These are phyloP conservation scores for Salpingus planirostris DNA, from an alignment of 2,888 invertebrate genomes.

Conservation along the genomic window DNA sequence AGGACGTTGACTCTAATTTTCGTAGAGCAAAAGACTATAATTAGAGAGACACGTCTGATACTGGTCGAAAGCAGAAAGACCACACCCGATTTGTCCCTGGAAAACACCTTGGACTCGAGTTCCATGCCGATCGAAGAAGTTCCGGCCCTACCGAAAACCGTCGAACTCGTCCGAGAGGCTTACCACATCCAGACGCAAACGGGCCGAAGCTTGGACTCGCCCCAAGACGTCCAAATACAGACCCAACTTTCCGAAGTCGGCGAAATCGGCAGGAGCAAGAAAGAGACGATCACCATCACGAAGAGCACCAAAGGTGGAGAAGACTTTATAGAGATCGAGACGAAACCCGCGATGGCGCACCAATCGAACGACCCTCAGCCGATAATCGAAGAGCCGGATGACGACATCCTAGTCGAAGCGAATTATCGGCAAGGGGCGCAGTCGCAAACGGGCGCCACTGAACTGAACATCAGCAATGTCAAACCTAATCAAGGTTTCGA, in stretches of 20 bases:
- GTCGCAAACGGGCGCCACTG: constrained; percentile 48
- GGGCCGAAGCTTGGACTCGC: constrained; percentile 49
- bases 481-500: constrained; percentile 66
- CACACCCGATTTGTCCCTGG: constrained; percentile 44
- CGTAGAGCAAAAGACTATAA: constrained; percentile 52
- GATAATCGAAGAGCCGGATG: constrained; percentile 46
- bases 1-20: constrained; percentile 49
- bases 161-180: constrained; percentile 23
- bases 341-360: constrained; percentile 49
- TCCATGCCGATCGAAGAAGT: constrained; percentile 65
- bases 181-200: constrained; percentile 58
- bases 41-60: constrained; percentile 47
- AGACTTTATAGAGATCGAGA: constrained; percentile 65
- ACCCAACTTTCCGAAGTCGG: constrained; percentile 32
- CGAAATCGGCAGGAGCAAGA: constrained; percentile 36
- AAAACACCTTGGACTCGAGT: constrained; percentile 59
- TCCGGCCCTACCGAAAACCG: constrained; percentile 24
- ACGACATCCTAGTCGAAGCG: constrained; percentile 56
- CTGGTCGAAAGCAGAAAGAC: constrained; percentile 36
- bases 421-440: constrained; percentile 53
- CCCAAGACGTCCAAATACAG: constrained; percentile 52
- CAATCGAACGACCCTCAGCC: constrained; percentile 42
- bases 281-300: constrained; percentile 58
- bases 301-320: constrained; percentile 55
- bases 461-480: constrained; percentile 62